Evolutionary conservation across 2,888 invertebrate species (phyloP).

Genomic region (Hirtodrosophila cameraria): DNA sequence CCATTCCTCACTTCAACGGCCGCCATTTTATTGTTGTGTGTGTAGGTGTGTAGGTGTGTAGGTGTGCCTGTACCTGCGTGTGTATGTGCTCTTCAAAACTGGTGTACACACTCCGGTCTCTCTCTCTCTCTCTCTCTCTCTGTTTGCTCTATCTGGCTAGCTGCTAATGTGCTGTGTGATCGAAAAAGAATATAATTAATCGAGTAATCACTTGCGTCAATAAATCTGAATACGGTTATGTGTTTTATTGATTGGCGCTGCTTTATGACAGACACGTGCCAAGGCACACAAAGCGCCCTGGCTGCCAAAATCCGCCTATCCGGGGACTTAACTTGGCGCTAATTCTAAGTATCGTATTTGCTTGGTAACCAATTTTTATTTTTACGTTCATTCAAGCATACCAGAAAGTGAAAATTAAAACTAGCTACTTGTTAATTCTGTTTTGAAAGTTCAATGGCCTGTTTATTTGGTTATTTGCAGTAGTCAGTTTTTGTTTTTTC

Average conservation of each 20-base stretch:
- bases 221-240: conserved; percentile 72
- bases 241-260: conserved; percentile 72
- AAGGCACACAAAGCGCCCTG: conserved; percentile 51
- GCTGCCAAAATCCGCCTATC: conserved; percentile 27
- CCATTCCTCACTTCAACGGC: conserved; percentile 89
- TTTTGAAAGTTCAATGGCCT: conserved; percentile 36
- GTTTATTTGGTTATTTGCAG: too few relatives aligned
- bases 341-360: conserved; percentile 37
- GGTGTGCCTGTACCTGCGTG: neutral
- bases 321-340: conserved; percentile 29
- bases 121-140: neutral
- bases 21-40: conserved; percentile 73
- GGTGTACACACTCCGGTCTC: neutral
- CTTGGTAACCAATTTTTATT: conserved; percentile 25
- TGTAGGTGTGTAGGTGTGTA: conserved; percentile 4
- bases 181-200: conserved; percentile 37
- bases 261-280: conserved; percentile 73
- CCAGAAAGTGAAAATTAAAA: conserved; percentile 58
- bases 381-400: conserved; percentile 13
- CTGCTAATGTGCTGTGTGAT: conserved; percentile 43
- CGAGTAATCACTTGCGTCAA: conserved; percentile 70
- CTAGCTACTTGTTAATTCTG: conserved; percentile 24
- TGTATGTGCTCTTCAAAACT: neutral
- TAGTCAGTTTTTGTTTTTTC: too few relatives aligned
- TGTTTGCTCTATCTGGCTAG: conserved; percentile 12